A percentile compares a stretch with the other conserved stretches of the same genome.
These are phyloP conservation scores for Nasonia vitripennis DNA, from an alignment of 1,140 invertebrate genomes.

Conservation along the genomic window DNA sequence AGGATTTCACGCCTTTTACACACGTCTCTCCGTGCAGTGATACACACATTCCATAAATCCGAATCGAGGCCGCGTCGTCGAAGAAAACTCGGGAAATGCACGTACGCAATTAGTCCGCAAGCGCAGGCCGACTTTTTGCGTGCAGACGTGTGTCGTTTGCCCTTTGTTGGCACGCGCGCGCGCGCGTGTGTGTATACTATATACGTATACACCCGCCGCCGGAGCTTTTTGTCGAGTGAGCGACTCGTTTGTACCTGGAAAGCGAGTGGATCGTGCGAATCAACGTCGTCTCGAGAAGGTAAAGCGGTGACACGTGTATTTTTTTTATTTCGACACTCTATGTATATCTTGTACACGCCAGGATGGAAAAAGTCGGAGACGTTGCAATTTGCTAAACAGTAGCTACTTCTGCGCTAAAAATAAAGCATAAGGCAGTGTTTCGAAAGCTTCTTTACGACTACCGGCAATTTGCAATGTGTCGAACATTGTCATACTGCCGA, in stretches of 20 bases:
- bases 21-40: too few relatives aligned
- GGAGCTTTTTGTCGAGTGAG: neutral
- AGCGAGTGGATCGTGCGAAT: neutral
- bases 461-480: too few relatives aligned
- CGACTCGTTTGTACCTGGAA: neutral
- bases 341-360: too few relatives aligned
- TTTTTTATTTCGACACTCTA: too few relatives aligned
- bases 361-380: too few relatives aligned
- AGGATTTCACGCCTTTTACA: neutral
- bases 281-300: neutral
- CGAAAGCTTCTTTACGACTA: too few relatives aligned
- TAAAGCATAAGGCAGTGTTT: too few relatives aligned
- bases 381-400: too few relatives aligned
- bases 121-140: neutral
- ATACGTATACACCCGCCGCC: neutral
- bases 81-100: neutral
- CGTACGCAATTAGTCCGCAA: neutral
- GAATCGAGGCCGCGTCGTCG: neutral
- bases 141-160: neutral
- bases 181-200: neutral
- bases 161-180: neutral
- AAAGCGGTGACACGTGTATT: neutral
- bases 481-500: too few relatives aligned
- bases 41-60: too few relatives aligned
- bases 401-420: too few relatives aligned